A percentile compares a stretch with the other conserved stretches of the same genome.
Evolutionary conservation across 2,888 invertebrate species (phyloP).

Genomic region (Orthosia incerta): DNA sequence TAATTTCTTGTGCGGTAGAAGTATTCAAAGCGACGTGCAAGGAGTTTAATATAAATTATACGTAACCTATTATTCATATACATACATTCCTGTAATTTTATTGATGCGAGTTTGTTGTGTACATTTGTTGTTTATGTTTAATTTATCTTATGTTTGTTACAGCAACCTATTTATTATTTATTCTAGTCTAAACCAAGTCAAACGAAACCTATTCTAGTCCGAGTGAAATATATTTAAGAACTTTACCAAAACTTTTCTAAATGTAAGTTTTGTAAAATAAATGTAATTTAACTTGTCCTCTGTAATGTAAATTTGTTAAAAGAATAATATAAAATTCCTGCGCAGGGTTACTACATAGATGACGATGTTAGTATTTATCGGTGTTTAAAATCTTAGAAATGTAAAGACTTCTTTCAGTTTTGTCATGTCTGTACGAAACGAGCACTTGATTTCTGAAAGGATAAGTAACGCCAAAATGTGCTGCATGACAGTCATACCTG

Average conservation of each 20-base stretch:
- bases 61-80: slow-evolving; percentile 67
- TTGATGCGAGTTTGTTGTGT: slow-evolving; percentile 72
- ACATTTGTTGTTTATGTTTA: slow-evolving; percentile 76
- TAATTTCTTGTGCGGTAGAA: slow-evolving; percentile 41
- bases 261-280: slow-evolving; percentile 76
- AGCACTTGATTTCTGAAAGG: slow-evolving; percentile 17
- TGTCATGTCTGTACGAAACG: slow-evolving; percentile 63
- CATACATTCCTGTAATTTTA: slow-evolving; percentile 80
- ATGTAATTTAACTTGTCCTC: slow-evolving; percentile 72
- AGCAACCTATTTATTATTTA: slow-evolving; percentile 71
- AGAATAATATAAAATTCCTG: slow-evolving; percentile 69
- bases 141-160: slow-evolving; percentile 77
- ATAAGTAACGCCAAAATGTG: neutral
- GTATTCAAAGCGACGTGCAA: slow-evolving; percentile 31
- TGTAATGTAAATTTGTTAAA: slow-evolving; percentile 73
- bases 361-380: slow-evolving; percentile 64
- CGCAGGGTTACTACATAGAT: slow-evolving; percentile 75
- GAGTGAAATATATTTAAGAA: slow-evolving; percentile 62
- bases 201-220: slow-evolving; percentile 74
- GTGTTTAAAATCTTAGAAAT: slow-evolving; percentile 68
- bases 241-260: slow-evolving; percentile 64
- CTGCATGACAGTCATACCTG: neutral
- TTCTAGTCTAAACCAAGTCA: slow-evolving; percentile 78
- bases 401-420: slow-evolving; percentile 67
- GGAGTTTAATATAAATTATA: slow-evolving; percentile 52